Evolutionary conservation across 2,797 vertebrate species (phyloP), one percentile per base, ranked within the genome.

Genomic region (Chiroxiphia lanceolata): DNA sequence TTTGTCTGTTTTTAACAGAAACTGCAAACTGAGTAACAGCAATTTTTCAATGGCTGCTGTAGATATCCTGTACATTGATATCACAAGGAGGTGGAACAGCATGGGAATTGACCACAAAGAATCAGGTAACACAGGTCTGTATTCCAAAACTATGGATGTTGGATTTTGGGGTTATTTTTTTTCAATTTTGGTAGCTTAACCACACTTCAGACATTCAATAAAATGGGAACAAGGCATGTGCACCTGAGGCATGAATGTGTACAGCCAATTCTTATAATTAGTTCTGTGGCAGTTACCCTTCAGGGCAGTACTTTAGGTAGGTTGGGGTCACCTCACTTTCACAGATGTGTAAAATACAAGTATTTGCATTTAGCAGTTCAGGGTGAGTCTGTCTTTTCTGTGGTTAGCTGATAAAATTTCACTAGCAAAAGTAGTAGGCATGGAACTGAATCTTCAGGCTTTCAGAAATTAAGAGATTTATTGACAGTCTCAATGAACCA

Each of bases 41-140:
- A 98, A 95, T 92, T 98, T 99, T 95, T 98, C 98, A 69, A 99
- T 99, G 99, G 99, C 99, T 1, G 98, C 99, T 1, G 99, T 98
- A 51, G 99, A 99, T 96, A 99, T 99, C 95, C 98, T 99, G 5
- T 99, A 99, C 96, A 99, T 99, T 11, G 99, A 99, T 96, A 99
- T 99, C 97, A 99, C 99, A 2, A 98, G 99, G 22, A 98, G 99
- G 13, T 99, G 99, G 98, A 98, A 98, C n/a, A 98, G 98, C 74
- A 59, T 98, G 92, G 85, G 93, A 33, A 64, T 98, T 4, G 99
- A 99, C 85, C 99, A 99, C 60, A 98, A 98, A 94, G 99, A 99
- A 94, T 98, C 99, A 97, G 99, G 99, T 99, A 97, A 96, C 50
- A 2, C 51, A 71, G 3, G 48, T 91, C 69, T 78, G 38, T 75